A percentile compares a stretch with the other conserved stretches of the same genome.
Evolutionary conservation across 2,113 vertebrate genomes (phyloP).

Genomic region (Limanda limanda): DNA sequence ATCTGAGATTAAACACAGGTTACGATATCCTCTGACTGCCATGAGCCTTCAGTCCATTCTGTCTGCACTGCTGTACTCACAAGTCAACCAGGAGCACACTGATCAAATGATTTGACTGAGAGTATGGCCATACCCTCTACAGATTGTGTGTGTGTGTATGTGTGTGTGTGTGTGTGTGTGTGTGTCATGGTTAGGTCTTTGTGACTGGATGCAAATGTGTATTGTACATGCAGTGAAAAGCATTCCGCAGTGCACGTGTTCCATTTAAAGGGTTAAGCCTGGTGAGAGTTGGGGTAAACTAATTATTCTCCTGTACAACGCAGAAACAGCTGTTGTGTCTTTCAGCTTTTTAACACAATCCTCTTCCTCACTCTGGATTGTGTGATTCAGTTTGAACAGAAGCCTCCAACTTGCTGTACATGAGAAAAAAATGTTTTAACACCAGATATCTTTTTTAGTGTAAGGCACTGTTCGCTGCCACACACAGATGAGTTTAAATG

Average conservation of each 20-base stretch:
- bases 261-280: neutral
- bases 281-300: conserved; percentile 5
- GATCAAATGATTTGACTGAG: too few relatives aligned
- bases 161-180: conserved; percentile 6
- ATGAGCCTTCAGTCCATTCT: conserved; percentile 90
- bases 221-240: neutral
- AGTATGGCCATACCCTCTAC: neutral
- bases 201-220: conserved; percentile 8
- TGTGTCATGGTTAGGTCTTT: neutral
- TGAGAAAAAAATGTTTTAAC: too few relatives aligned
- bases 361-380: neutral
- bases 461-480: neutral
- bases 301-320: neutral
- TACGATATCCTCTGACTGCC: conserved; percentile 91
- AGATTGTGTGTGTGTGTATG: conserved; percentile 6
- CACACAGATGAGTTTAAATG: neutral
- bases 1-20: conserved; percentile 83
- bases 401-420: neutral
- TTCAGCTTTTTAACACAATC: neutral
- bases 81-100: neutral
- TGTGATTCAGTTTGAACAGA: neutral
- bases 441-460: neutral
- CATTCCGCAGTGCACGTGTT: conserved; percentile 13
- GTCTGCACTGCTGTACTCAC: conserved; percentile 71
- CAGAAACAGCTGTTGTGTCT: neutral